Base-by-base conservation (phyloP, 1,140 invertebrate genomes). In the Trichonephila clavipes region DNA sequence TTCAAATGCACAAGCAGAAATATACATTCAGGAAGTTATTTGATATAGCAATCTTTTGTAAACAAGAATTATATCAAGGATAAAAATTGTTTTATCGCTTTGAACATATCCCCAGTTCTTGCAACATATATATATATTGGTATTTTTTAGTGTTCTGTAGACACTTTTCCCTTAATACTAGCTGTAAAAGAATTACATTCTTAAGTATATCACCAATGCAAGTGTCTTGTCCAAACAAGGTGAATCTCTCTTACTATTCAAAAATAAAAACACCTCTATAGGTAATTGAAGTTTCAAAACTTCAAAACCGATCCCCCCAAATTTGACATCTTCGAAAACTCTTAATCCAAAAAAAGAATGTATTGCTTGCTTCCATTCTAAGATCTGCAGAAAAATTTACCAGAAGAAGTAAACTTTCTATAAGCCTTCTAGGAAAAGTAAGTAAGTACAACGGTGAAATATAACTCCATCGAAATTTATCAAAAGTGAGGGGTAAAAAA, bases 391-490 rank as follows among this genome's bases (percentile, higher is more conserved):
- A 85, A 85, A 51, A 85, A 85, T 58, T 24, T 59, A 51, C 19
- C 82, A 19, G 18, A 24, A 19, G 18, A 24, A 72, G 14, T 34
- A 24, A 85, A 85, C 82, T 85, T 24, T 58, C 24, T 19, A 85
- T 85, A 85, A 85, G 82, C 82, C 82, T 28, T 85, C 82, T 85
- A 58, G 21, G 58, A 58, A 85, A 85, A 51, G 82, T 72, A 72
- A 85, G 58, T 28, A 85, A 58, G 44, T 64, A 61, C 58, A 12
- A 19, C 51, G 58, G 10, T 90, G 88, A 90, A 90, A 90, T 59
- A 90, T 90, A 90, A 59, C 88, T 77, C 66, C 72, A 8, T 12
- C 7, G 16, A 69, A 81, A 90, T 90, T 90, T 90, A 90, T 90
- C 88, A 90, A 44, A 72, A 72, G 28, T 14, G 10, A 16, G 40